These are phyloP conservation scores for Zosterops borbonicus DNA, from an alignment of 2,113 vertebrate genomes.

Conservation along the genomic window DNA sequence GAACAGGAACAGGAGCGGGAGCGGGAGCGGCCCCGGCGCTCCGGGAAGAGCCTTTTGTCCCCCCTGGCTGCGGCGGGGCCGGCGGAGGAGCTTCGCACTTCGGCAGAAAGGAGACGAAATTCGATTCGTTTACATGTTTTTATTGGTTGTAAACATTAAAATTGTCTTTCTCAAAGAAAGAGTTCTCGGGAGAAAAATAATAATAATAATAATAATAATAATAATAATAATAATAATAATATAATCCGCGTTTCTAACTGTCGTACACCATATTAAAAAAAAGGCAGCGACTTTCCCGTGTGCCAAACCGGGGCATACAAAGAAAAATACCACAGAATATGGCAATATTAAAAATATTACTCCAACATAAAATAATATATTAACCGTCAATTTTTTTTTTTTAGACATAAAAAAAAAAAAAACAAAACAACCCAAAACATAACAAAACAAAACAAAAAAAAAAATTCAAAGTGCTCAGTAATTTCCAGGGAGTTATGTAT, in stretches of 20 bases:
- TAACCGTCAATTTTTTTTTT: constrained; percentile 77
- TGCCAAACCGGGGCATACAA: constrained; percentile 80
- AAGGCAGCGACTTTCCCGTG: constrained; percentile 78
- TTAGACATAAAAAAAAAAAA: constrained; percentile 75
- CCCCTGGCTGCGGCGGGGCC: background rate
- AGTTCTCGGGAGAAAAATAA: constrained; percentile 78
- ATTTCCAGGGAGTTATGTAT: constrained; percentile 85
- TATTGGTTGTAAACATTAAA: constrained; percentile 99
- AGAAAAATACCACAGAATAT: constrained; percentile 80
- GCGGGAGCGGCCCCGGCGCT: background rate
- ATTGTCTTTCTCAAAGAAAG: constrained; percentile 93
- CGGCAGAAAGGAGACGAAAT: constrained; percentile 72
- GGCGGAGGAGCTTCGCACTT: background rate
- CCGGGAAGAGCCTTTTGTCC: constrained; percentile 1
- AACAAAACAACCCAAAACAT: background rate
- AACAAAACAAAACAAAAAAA: constrained; percentile 63
- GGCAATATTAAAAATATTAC: constrained; percentile 82
- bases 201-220: constrained; percentile 67
- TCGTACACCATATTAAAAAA: constrained; percentile 81
- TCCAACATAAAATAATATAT: constrained; percentile 83
- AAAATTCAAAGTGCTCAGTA: constrained; percentile 88
- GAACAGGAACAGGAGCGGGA: background rate
- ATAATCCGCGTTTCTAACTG: constrained; percentile 76
- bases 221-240: constrained; percentile 65
- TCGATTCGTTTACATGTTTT: constrained; percentile 83